Evolutionary conservation across 2,797 vertebrate genomes (phyloP).

Genomic region (Knipowitschia caucasica): DNA sequence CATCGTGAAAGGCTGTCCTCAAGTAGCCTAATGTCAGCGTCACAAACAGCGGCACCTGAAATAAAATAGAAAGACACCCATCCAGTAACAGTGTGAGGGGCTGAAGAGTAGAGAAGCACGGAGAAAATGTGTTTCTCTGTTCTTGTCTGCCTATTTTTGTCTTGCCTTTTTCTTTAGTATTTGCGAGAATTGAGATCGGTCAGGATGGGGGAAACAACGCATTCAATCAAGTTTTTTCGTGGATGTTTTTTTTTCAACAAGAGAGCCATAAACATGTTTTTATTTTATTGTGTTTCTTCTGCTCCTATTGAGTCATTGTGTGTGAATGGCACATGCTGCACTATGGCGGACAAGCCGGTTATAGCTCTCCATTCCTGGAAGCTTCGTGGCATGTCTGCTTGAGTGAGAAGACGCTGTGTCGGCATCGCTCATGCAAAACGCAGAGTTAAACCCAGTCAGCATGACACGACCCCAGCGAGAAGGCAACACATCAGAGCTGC

Average conservation of each 20-base stretch:
- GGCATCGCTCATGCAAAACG: slow-evolving; percentile 17
- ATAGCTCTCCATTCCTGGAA: slow-evolving; percentile 14
- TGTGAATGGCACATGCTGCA: slow-evolving; percentile 8
- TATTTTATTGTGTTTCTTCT: not conserved
- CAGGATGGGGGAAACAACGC: too few species aligned
- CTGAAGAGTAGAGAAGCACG: too few species aligned
- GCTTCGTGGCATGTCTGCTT: not conserved
- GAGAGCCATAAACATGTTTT: not conserved
- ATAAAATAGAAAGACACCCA: too few species aligned
- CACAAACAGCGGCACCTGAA: too few species aligned
- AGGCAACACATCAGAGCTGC: slow-evolving; percentile 33
- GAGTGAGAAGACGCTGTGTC: slow-evolving; percentile 20
- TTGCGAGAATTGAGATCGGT: too few species aligned
- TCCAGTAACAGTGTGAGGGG: too few species aligned
- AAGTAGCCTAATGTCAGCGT: too few species aligned
- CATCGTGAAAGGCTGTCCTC: too few species aligned
- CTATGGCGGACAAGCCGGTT: slow-evolving; percentile 15
- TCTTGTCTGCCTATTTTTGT: too few species aligned
- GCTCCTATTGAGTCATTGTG: slow-evolving; percentile 1
- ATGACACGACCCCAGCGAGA: slow-evolving; percentile 21
- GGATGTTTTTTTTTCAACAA: not conserved
- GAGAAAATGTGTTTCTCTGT: too few species aligned
- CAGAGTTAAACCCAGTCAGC: slow-evolving; percentile 26
- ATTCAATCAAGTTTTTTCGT: too few species aligned
- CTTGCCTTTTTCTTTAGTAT: too few species aligned